Evolutionary conservation across 2,113 vertebrate genomes (phyloP).

Genomic region (Pedionomus torquatus): DNA sequence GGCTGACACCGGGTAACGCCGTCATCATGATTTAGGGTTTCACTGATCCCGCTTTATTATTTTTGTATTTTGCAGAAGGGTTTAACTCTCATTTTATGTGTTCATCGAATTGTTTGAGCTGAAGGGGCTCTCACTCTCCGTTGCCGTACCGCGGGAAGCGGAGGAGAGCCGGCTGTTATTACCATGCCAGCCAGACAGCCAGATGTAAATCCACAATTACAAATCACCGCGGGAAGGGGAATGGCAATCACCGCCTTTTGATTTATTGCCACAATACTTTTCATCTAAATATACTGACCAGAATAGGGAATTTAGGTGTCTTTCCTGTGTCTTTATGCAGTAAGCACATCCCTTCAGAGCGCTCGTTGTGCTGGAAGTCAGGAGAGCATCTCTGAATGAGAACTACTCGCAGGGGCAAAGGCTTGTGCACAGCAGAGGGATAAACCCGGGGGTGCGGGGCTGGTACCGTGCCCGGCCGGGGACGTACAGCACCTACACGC

Average conservation of each 20-base stretch:
- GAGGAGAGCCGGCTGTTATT: conserved; percentile 2
- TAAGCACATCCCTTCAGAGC: background rate
- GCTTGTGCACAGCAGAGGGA: background rate
- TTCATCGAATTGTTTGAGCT: background rate
- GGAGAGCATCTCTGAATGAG: background rate
- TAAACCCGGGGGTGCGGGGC: background rate
- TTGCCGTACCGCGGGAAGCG: background rate
- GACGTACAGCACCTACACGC: background rate
- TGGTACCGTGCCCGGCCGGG: background rate
- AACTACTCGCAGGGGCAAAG: background rate
- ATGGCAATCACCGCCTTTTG: conserved; percentile 22
- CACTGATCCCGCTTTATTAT: background rate
- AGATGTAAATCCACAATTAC: conserved; percentile 47
- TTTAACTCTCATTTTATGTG: conserved; percentile 19
- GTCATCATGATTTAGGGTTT: conserved; percentile 40
- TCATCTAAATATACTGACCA: conserved; percentile 15
- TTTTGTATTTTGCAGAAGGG: conserved; percentile 1
- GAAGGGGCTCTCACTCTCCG: background rate
- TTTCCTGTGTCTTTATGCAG: background rate
- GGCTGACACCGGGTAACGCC: background rate
- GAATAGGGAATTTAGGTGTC: background rate
- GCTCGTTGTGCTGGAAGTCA: background rate
- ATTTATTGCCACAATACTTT: conserved; percentile 42
- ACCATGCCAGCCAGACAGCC: conserved; percentile 25
- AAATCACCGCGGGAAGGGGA: conserved; percentile 3